phyloP scores from a whole-genome alignment of 2,113 vertebrate species.

The Apistogramma diplotaenia region DNA sequence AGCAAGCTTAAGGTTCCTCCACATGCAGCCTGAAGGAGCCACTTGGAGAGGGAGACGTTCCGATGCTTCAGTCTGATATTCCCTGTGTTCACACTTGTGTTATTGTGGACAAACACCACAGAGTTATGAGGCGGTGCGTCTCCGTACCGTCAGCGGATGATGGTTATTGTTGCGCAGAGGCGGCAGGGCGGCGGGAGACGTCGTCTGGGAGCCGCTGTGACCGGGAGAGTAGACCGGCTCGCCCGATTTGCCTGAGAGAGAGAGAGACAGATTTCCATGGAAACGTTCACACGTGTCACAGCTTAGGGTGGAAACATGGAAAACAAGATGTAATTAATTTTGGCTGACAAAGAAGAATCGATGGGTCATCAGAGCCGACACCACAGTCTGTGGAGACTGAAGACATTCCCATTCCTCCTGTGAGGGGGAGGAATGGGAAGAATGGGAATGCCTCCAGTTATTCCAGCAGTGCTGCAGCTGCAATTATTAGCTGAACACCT shows the following conservation, averaged over 20 bases:
- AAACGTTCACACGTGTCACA: too few species aligned
- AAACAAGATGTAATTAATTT: too few species aligned
- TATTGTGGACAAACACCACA: background rate
- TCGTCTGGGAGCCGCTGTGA: constrained; percentile 63
- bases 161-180: constrained; percentile 64
- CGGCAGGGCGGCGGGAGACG: constrained; percentile 62
- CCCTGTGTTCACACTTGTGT: background rate
- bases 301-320: too few species aligned
- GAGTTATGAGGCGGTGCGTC: background rate
- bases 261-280: background rate
- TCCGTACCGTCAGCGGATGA: constrained; percentile 55
- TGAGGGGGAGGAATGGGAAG: background rate
- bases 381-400: too few species aligned
- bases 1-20: background rate
- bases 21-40: background rate
- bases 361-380: too few species aligned
- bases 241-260: constrained; percentile 63
- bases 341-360: too few species aligned
- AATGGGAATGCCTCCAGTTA: background rate
- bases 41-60: background rate
- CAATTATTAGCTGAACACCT: background rate
- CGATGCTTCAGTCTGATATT: background rate
- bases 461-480: background rate
- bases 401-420: too few species aligned
- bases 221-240: constrained; percentile 65